Evolutionary conservation across 2,888 invertebrate genomes (phyloP).

Genomic region (Carterocephalus palaemon): DNA sequence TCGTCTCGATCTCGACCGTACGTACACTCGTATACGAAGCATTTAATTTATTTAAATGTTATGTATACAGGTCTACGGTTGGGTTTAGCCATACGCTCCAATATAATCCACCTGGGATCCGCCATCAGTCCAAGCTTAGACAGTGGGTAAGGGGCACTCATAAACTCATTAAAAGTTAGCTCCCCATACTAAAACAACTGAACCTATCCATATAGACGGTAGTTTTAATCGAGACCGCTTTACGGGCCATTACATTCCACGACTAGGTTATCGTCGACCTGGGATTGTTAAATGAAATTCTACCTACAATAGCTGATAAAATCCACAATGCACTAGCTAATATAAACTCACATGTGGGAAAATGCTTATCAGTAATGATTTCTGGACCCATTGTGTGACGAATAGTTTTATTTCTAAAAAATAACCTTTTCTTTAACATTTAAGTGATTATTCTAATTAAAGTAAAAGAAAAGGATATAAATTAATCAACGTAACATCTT

Average conservation of each 20-base stretch:
- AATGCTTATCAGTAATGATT: too few relatives aligned
- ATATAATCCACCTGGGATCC: conserved; percentile 13
- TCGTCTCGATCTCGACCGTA: too few relatives aligned
- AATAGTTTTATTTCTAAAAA: too few relatives aligned
- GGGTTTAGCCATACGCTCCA: conserved; percentile 2
- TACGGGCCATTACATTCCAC: conserved; percentile 69
- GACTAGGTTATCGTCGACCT: conserved; percentile 66
- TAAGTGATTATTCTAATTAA: neutral
- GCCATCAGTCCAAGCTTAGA: conserved; percentile 37
- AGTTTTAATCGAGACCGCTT: conserved; percentile 73
- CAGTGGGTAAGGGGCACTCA: conserved; percentile 48
- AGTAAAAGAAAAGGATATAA: conserved; percentile 1
- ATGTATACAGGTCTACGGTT: conserved; percentile 1
- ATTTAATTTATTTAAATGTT: conserved; percentile 6
- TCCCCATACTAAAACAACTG: conserved; percentile 62
- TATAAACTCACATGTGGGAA: conserved; percentile 11
- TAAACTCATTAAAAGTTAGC: conserved; percentile 75
- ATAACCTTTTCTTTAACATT: too few relatives aligned
- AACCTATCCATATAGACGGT: conserved; percentile 65
- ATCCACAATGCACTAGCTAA: conserved; percentile 16
- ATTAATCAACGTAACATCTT: conserved; percentile 11
- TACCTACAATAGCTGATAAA: conserved; percentile 45
- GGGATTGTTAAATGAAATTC: conserved; percentile 69
- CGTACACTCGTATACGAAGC: neutral
- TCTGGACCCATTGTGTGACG: too few relatives aligned